Evolutionary conservation across 2,888 invertebrate species (phyloP).

Genomic region (Drosophila ustulata): DNA sequence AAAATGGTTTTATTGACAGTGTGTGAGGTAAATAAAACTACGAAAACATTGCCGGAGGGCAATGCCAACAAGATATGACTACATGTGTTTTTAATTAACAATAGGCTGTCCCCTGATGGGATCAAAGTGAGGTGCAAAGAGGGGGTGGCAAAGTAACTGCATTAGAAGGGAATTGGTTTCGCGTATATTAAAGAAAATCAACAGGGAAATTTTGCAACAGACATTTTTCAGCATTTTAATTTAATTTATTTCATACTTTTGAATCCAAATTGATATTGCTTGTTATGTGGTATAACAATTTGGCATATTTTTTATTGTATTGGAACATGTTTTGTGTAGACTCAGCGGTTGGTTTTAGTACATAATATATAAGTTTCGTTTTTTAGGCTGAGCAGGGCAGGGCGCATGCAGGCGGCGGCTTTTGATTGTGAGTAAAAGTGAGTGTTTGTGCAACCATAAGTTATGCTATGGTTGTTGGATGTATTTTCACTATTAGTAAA

Average conservation of each 20-base stretch:
- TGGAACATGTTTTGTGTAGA: slow-evolving; percentile 32
- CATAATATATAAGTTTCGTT: slow-evolving; percentile 1
- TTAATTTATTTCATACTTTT: not conserved
- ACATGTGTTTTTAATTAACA: slow-evolving; percentile 57
- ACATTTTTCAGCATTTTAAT: not conserved
- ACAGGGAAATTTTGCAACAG: not conserved
- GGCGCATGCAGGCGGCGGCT: slow-evolving; percentile 57
- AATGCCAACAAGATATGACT: slow-evolving; percentile 27
- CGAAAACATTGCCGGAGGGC: slow-evolving; percentile 23
- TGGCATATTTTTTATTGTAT: not conserved
- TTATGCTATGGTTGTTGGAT: slow-evolving; percentile 5
- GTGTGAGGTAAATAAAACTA: slow-evolving; percentile 44
- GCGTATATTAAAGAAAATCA: not conserved
- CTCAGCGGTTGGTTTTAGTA: slow-evolving; percentile 27
- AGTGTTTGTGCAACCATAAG: slow-evolving; percentile 11
- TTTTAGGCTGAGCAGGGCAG: slow-evolving; percentile 11
- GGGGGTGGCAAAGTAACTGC: slow-evolving; percentile 6
- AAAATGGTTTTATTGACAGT: slow-evolving; percentile 61
- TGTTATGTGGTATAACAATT: not conserved
- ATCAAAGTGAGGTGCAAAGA: not conserved
- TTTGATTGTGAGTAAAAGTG: slow-evolving; percentile 20
- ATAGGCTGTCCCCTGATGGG: slow-evolving; percentile 10
- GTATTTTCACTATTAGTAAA: slow-evolving; percentile 7
- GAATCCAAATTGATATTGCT: not conserved
- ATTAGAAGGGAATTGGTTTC: slow-evolving; percentile 15